phyloP scores from a whole-genome alignment of 2,113 vertebrate genomes.

The Gobiocypris rarus region DNA sequence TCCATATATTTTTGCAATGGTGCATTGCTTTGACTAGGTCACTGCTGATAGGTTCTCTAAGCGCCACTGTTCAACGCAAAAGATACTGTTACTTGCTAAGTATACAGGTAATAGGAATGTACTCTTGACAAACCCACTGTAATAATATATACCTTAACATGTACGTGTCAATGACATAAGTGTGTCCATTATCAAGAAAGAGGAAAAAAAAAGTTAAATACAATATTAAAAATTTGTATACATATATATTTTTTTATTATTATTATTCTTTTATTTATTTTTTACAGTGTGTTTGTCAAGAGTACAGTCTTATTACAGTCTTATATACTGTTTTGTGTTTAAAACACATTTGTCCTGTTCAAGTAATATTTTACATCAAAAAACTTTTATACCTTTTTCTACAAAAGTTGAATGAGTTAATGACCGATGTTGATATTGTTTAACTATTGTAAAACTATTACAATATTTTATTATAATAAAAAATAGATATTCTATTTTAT shows the following conservation, averaged over 20 bases:
- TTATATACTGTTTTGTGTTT: no score
- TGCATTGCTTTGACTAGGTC: slow-evolving; percentile 20
- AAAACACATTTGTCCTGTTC: no score
- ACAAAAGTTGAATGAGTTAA: not conserved
- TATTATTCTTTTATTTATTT: no score
- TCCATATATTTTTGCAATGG: slow-evolving; percentile 16
- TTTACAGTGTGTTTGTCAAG: no score
- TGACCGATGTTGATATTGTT: not conserved
- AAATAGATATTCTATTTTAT: no score
- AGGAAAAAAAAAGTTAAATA: not conserved
- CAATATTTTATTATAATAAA: no score
- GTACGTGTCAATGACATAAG: not conserved
- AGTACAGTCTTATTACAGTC: no score
- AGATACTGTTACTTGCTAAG: slow-evolving; percentile 36
- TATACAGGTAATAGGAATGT: slow-evolving; percentile 31
- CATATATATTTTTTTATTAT: no score
- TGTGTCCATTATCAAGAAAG: not conserved
- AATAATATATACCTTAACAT: slow-evolving; percentile 14
- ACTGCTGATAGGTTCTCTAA: slow-evolving; percentile 3
- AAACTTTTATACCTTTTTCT: not conserved
- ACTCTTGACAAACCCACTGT: slow-evolving; percentile 8
- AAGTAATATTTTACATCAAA: no score
- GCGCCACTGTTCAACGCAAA: not conserved
- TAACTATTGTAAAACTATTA: not conserved
- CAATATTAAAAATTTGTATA: no score